Evolutionary conservation across 2,888 invertebrate species (phyloP), one percentile per base, ranked within the genome.

Genomic region (Pristionchus mayeri): DNA sequence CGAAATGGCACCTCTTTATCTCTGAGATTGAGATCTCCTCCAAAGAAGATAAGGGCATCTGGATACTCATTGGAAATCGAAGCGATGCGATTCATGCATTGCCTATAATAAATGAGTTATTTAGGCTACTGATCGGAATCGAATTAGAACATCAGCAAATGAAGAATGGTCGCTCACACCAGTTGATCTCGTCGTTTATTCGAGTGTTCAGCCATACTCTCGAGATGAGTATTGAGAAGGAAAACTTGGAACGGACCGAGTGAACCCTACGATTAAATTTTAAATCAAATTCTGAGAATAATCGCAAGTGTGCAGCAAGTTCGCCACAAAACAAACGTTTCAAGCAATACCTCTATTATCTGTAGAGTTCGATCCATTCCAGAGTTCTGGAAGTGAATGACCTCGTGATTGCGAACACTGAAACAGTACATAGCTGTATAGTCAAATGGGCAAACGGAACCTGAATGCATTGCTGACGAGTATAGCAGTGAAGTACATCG

Each of bases 11-110:
- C 95, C 93, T 95, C 95, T 87, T 93, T 93, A 89, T 95, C 95
- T 60, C 95, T 91, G 0, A 95, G 89, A 91, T 95, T 95, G 48
- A 95, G 91, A 91, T 95, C 95, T 1, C 95, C 95, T 44, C 94
- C 95, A 92, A 95, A 94, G 71, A 95, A 93, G 0, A 94, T 94
- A 60, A 90, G 84, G 34, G 89, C 87, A 21, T 93, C 92, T 9
- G 90, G 88, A 78, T 89, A 79, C 13, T 63, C 78, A 3, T 54
- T 52, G 13, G 71, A 50, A n/a, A 84, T 71, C 11, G 84, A 34
- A 16, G 18, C 75, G 11, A 82, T 82, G 13, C 30, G 16, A 63
- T 63, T 11, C 18, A 82, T 4, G 27, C 81, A 82, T 44, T 27
- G n/a, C 34, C 60, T 82, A 34, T 4, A 54, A 50, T 21, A 18